Evolutionary conservation across 2,113 vertebrate species (phyloP).

Genomic region (Myanophis thanlyinensis): DNA sequence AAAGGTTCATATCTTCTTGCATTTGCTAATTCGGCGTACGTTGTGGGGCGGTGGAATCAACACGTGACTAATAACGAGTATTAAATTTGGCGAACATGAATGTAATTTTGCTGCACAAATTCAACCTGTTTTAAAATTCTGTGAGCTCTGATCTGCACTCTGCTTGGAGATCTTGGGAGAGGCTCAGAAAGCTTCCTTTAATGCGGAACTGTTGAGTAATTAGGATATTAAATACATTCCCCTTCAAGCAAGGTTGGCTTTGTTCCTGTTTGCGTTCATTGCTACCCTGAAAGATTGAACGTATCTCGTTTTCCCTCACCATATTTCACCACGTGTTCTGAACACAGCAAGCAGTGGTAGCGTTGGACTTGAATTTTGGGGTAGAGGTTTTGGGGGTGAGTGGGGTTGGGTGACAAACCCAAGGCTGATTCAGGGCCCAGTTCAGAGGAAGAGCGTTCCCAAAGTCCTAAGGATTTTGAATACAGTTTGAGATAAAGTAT

Average conservation of each 20-base stretch:
- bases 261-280: conserved; percentile 33
- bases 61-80: conserved; percentile 32
- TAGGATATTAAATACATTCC: conserved; percentile 57
- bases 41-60: conserved; percentile 35
- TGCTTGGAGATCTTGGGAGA: conserved; percentile 44
- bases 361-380: too few species aligned
- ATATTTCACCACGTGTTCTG: conserved; percentile 1
- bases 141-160: conserved; percentile 36
- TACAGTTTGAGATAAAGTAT: not conserved
- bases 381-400: too few species aligned
- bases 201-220: conserved; percentile 59
- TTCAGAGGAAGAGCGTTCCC: not conserved
- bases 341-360: not conserved
- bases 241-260: conserved; percentile 54
- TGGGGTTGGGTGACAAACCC: not conserved
- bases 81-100: conserved; percentile 45
- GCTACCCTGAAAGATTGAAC: conserved; percentile 27
- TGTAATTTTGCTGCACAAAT: conserved; percentile 51
- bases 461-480: not conserved
- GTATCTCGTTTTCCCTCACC: not conserved
- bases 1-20: conserved; percentile 41
- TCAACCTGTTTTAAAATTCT: conserved; percentile 29
- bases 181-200: conserved; percentile 57
- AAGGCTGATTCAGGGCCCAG: not conserved
- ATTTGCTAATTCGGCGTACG: conserved; percentile 57